A percentile compares a stretch with the other conserved stretches of the same genome.
Evolutionary conservation across 2,888 invertebrate genomes (phyloP).

Genomic region (Portevinia maculata): DNA sequence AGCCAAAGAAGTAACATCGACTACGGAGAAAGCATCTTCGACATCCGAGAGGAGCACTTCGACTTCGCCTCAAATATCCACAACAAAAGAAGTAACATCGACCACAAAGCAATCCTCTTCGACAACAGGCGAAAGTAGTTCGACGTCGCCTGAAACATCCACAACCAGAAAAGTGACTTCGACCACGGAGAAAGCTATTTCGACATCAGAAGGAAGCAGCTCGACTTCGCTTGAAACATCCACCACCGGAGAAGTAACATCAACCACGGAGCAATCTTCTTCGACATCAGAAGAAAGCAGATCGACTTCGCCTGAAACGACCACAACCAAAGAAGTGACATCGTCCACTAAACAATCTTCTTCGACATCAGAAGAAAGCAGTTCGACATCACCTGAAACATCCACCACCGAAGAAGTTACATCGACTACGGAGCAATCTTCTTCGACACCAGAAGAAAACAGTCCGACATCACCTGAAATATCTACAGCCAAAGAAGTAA

Average conservation of each 20-base stretch:
- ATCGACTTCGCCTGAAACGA: not conserved
- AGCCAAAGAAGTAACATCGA: not conserved
- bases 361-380: not conserved
- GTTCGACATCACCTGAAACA: not conserved
- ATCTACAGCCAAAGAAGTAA: not conserved
- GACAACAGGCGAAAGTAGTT: not conserved
- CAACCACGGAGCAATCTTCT: not conserved
- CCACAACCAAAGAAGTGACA: too few relatives aligned
- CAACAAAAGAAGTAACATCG: not conserved
- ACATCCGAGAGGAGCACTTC: too few relatives aligned
- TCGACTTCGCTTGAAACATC: not conserved
- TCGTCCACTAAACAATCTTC: not conserved
- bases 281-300: not conserved
- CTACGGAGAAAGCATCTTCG: not conserved
- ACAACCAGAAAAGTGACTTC: conserved; percentile 1
- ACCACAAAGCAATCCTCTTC: not conserved
- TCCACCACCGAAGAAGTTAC: not conserved
- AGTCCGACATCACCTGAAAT: too few relatives aligned
- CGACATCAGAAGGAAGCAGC: not conserved
- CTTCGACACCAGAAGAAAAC: too few relatives aligned
- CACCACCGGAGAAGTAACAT: not conserved
- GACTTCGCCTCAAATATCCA: not conserved
- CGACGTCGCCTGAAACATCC: not conserved
- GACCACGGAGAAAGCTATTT: not conserved
- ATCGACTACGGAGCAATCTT: too few relatives aligned